These are phyloP conservation scores for Recurvirostra avosetta DNA, from an alignment of 2,113 vertebrate genomes.

Conservation along the genomic window DNA sequence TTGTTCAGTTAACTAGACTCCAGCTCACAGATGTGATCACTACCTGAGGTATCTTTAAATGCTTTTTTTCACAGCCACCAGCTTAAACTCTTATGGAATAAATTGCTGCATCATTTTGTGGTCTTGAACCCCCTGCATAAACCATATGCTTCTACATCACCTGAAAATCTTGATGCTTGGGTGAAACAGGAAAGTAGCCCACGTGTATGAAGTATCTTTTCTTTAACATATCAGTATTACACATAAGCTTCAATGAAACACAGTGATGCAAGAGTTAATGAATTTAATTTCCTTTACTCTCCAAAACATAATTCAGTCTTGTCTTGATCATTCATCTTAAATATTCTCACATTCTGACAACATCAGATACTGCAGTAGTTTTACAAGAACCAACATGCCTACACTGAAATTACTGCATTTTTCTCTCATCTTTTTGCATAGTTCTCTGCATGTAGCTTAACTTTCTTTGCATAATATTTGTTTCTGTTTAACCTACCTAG, in stretches of 20 bases:
- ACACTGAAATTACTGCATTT: background rate
- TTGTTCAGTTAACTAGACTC: background rate
- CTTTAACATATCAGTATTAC: background rate
- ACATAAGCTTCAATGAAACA: background rate
- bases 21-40: background rate
- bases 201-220: background rate
- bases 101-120: background rate
- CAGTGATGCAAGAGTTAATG: background rate
- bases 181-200: background rate
- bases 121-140: background rate
- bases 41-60: background rate
- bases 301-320: background rate
- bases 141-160: background rate
- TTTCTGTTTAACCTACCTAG: background rate
- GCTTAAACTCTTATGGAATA: background rate
- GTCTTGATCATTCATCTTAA: background rate
- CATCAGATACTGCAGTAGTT: background rate
- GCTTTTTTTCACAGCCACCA: background rate
- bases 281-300: background rate
- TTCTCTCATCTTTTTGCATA: background rate
- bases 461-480: background rate
- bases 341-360: background rate
- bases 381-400: background rate
- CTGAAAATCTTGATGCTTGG: background rate
- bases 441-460: background rate